Percentiles rank a stretch among this genome's conserved stretches.
These are phyloP conservation scores for Diaperis boleti DNA, from an alignment of 2,888 invertebrate genomes.

Conservation along the genomic window DNA sequence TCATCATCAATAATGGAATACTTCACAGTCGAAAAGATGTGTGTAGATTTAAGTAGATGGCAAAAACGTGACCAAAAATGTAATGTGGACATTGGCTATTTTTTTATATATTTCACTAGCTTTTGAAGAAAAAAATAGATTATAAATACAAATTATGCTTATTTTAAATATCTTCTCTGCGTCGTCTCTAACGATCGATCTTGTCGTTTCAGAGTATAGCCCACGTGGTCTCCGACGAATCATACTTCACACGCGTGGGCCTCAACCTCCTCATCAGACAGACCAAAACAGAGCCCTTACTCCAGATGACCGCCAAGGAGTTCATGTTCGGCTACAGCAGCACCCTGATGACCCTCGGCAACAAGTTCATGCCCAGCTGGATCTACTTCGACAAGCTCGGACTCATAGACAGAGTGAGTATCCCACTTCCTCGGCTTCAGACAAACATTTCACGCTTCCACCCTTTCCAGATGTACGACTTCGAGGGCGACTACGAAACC, in stretches of 20 bases:
- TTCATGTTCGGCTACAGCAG: slow-evolving; percentile 92
- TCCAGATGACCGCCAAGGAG: slow-evolving; percentile 84
- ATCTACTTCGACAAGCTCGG: slow-evolving; percentile 90
- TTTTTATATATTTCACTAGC: too few species aligned
- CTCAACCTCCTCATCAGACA: slow-evolving; percentile 78
- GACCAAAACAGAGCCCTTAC: slow-evolving; percentile 78
- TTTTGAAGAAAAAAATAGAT: too few species aligned
- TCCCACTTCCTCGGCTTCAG: too few species aligned
- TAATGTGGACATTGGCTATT: too few species aligned
- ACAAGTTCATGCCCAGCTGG: slow-evolving; percentile 86
- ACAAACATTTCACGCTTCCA: too few species aligned
- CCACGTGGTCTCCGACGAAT: slow-evolving; percentile 77
- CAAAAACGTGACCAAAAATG: too few species aligned
- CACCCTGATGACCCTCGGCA: slow-evolving; percentile 84
- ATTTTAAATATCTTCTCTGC: not conserved
- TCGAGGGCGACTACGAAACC: slow-evolving; percentile 82
- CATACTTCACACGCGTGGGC: slow-evolving; percentile 75
- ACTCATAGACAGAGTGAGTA: slow-evolving; percentile 85
- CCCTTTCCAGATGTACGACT: slow-evolving; percentile 90
- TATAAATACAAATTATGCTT: too few species aligned
- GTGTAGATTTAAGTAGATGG: too few species aligned
- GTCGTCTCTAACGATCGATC: not conserved
- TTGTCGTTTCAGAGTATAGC: slow-evolving; percentile 80
- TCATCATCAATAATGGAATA: too few species aligned
- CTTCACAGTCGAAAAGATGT: too few species aligned